Evolutionary conservation across 2,113 vertebrate genomes (phyloP), one percentile per base, ranked within the genome.

Genomic region (Nestor notabilis): DNA sequence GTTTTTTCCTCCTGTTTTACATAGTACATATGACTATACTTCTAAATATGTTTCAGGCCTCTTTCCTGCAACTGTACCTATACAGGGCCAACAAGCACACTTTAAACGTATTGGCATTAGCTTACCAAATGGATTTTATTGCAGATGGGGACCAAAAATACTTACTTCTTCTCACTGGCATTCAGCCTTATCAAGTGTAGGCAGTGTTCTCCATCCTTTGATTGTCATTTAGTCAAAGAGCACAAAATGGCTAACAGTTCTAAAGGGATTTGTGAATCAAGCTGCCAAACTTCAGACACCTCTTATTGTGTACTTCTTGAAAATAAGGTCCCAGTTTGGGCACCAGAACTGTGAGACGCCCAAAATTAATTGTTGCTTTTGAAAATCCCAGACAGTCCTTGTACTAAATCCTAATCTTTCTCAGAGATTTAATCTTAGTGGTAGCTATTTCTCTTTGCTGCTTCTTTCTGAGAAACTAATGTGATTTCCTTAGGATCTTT

Each of bases 381-480:
- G 71, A 93, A 93, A 96, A 92, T 52, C 68, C 60, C 75, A 96
- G 89, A 77, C 90, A 89, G 52, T 37, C 44, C 46, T n/a, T 2
- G 2, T 27, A 72, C 20, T 41, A 37, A 55, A n/a, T 76, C 56
- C 83, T 83, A 31, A 25, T 87, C 41, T 68, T 94, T 76, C 79
- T 44, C 69, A 50, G 61, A 85, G 75, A 88, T 93, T 72, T 72
- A 56, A 95, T 96, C 71, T 92, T 71, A 46, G 16, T 60, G 44
- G 52, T 35, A 83, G 70, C 27, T 88, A 18, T 65, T 95, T 88
- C 49, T 50, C 19, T 90, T 74, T 86, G 31, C 85, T 94, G 44
- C 41, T 74, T 69, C 83, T 74, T 92, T 90, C 66, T 41, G 31
- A 92, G 55, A n/a, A 77, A 47, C 58, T 72, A 33, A 23, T 5